phyloP scores from a whole-genome alignment of 2,113 vertebrate species.

The Ovibos moschatus region DNA sequence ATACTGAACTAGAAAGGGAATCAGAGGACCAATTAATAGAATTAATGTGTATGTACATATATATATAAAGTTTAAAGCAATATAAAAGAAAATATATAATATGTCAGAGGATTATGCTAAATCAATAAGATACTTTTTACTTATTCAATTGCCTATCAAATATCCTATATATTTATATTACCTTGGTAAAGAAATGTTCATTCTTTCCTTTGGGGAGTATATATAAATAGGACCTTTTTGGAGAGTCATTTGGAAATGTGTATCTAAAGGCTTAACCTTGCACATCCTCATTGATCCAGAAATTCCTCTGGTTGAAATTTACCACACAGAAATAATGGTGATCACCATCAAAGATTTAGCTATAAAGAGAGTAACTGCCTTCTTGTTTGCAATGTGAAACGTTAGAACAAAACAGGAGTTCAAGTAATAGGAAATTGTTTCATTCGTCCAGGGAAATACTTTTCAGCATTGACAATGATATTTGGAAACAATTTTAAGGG shows the following conservation, averaged over 20 bases:
- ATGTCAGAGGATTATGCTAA: not conserved
- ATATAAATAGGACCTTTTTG: not conserved
- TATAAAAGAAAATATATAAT: not conserved
- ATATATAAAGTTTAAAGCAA: not conserved
- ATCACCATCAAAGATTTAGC: not conserved
- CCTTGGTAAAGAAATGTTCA: not conserved
- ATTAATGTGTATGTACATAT: not conserved
- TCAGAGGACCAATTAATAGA: not conserved
- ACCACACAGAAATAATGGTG: constrained; percentile 17
- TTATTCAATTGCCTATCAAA: not conserved
- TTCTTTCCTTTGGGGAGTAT: not conserved
- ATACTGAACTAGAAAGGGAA: not conserved
- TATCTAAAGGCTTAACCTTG: not conserved
- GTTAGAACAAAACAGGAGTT: not conserved
- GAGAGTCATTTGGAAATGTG: constrained; percentile 26
- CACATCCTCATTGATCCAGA: constrained; percentile 30
- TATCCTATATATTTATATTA: not conserved
- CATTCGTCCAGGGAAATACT: not conserved
- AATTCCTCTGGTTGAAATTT: constrained; percentile 21
- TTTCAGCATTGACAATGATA: not conserved
- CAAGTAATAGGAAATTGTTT: constrained; percentile 17
- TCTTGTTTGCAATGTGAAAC: constrained; percentile 2
- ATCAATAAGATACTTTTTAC: not conserved
- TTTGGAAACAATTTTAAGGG: constrained; percentile 43
- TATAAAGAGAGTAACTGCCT: constrained; percentile 36